Base-by-base conservation (phyloP, 1,140 invertebrate genomes). In the Hydropsyche tenuis region DNA sequence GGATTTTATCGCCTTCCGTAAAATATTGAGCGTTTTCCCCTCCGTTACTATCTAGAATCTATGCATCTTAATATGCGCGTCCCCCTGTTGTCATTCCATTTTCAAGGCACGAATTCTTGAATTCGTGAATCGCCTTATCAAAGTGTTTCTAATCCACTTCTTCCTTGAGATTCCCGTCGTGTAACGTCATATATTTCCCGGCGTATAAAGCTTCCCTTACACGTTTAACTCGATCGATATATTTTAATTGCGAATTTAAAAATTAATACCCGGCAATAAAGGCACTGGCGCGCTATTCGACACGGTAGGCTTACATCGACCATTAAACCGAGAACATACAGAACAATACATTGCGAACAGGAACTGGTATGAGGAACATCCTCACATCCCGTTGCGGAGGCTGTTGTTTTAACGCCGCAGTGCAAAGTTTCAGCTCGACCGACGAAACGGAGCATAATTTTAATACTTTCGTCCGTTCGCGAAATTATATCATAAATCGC, bases 291-390 rank as follows among this genome's bases (percentile, higher is more conserved):
- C 20, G 20, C 23, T n/a, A 42, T 63, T 63, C 23, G 60, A 42
- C 60, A 42, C 12, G 23, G 60, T 27, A 42, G 30, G 20, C 45
- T 69, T 69, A 53, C 46, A 72, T 45, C 56, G 60, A 18, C 56
- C 43, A 63, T 64, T 72, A 62, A 42, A 30, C 56, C 22, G 69
- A 60, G 48, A 62, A 30, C 70, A 72, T 37, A 64, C 53, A 72
- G 62, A 20, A 72, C 70, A 64, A 63, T 63, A 64, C 56, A 72
- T 64, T 64, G 70, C 62, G 62, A 72, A 72, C 70, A 72, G 70
- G 70, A 72, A 63, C 9, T 72, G 70, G 70, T 25, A 64, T 64
- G 70, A 72, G 70, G 20, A 72, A 64, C 70, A 64, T 12, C 20
- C 56, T 64, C 20, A 25, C 60, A 23, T 72, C 56, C 70, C 37